A percentile compares a stretch with the other conserved stretches of the same genome.
Evolutionary conservation across 1,140 invertebrate genomes (phyloP).

Genomic region (Drepana arcuata): DNA sequence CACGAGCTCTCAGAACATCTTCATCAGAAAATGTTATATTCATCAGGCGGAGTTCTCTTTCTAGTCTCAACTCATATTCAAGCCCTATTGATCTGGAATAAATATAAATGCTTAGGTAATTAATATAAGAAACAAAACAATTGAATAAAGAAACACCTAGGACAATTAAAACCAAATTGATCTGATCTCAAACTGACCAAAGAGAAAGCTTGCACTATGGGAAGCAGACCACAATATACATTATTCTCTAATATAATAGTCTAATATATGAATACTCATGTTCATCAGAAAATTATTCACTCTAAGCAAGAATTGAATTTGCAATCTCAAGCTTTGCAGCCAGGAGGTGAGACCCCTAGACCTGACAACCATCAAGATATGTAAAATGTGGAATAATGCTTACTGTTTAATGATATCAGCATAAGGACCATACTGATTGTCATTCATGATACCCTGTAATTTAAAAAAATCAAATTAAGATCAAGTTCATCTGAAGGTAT

Average conservation of each 20-base stretch:
- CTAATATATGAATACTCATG: too few relatives aligned
- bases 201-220: too few relatives aligned
- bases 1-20: conserved; percentile 82
- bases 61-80: conserved; percentile 64
- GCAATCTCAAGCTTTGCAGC: too few relatives aligned
- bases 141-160: background rate
- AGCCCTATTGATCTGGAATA: conserved; percentile 60
- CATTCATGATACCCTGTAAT: conserved; percentile 77
- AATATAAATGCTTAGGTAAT: conserved; percentile 3
- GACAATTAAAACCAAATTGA: background rate
- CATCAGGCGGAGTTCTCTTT: conserved; percentile 55
- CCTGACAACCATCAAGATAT: too few relatives aligned
- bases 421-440: conserved; percentile 84
- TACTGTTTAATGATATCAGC: conserved; percentile 80
- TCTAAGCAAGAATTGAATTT: too few relatives aligned
- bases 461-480: too few relatives aligned
- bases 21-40: conserved; percentile 83
- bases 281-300: too few relatives aligned
- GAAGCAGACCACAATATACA: background rate
- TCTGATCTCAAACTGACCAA: too few relatives aligned
- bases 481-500: too few relatives aligned
- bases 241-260: too few relatives aligned
- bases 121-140: background rate
- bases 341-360: too few relatives aligned
- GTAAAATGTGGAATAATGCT: too few relatives aligned